Base-by-base conservation (phyloP, 2,113 vertebrate species). In the Edolisoma coerulescens region DNA sequence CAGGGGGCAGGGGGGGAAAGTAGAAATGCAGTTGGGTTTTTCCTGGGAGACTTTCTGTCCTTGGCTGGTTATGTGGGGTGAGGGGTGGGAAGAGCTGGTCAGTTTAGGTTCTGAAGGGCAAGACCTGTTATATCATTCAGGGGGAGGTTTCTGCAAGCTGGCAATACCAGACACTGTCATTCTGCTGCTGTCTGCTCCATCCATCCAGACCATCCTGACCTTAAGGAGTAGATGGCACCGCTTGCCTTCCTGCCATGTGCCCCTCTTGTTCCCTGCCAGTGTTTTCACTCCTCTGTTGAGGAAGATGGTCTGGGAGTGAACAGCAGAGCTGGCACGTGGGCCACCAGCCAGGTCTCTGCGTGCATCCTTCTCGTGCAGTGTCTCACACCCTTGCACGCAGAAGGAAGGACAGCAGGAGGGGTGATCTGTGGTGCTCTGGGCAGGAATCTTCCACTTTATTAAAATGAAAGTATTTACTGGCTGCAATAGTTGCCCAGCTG, bases 381-480 rank as follows among this genome's bases (percentile, higher is more conserved):
- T 61, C 39, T 59, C 60, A 13, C 26, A 21, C 7, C 26, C 44
- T 5, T 27, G 27, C 61, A 8, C 0, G 0, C 56, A 54, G 65
- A 70, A 54, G 53, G 82, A 59, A 35, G 78, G 59, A 37, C 20
- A 30, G 56, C 7, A 4, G 73, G 71, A 37, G 1, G 18, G 53
- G 77, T 81, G 77, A 93, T 85, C 64, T 26, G 1, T 93, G 91
- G 89, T 84, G 71, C 60, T 22, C 27, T 73, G 90, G 84, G 75
- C 93, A 96, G 92, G 93, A 93, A 82, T 91, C 95, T 96, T 78
- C 77, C 44, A 54, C 84, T 93, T 94, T 76, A 68, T 90, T 96
- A 70, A 91, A 96, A 90, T 87, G 54, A 49, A 96, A 95, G 54
- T 52, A 68, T 96, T 87, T 95, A 91, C 73, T 96, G 97, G 96